Evolutionary conservation across 2,797 vertebrate species (phyloP).

Genomic region (Philypnodon macrostomus): DNA sequence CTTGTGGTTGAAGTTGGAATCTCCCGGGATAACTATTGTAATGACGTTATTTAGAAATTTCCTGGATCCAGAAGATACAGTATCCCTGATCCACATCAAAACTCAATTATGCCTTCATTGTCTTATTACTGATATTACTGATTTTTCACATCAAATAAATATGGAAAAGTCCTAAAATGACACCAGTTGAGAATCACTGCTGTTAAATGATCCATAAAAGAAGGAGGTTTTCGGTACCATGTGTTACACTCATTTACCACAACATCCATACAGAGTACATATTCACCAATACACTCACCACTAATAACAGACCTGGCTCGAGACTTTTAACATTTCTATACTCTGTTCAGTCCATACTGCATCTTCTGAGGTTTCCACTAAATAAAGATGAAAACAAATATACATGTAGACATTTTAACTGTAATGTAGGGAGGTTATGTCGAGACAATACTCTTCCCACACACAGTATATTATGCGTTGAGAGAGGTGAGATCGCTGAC

Average conservation of each 20-base stretch:
- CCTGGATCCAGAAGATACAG: too few relatives aligned
- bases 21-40: too few relatives aligned
- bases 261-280: background rate
- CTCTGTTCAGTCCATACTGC: slow-evolving; percentile 28
- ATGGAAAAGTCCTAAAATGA: background rate
- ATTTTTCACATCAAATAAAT: too few relatives aligned
- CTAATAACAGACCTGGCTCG: slow-evolving; percentile 8
- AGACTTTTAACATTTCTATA: slow-evolving; percentile 8
- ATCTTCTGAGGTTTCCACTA: slow-evolving; percentile 50
- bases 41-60: too few relatives aligned
- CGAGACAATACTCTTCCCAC: slow-evolving; percentile 34
- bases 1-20: background rate
- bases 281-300: slow-evolving; percentile 1
- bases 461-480: slow-evolving; percentile 18
- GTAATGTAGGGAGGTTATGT: slow-evolving; percentile 37
- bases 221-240: slow-evolving; percentile 36
- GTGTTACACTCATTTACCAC: too few relatives aligned
- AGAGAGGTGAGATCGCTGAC: slow-evolving; percentile 23
- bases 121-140: too few relatives aligned
- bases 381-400: slow-evolving; percentile 52
- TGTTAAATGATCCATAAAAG: slow-evolving; percentile 7
- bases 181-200: background rate
- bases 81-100: too few relatives aligned
- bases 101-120: too few relatives aligned
- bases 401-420: slow-evolving; percentile 45